Percentiles rank a stretch among this genome's conserved stretches.
Evolutionary conservation across 2,888 invertebrate species (phyloP).

Genomic region (Tyria jacobaeae): DNA sequence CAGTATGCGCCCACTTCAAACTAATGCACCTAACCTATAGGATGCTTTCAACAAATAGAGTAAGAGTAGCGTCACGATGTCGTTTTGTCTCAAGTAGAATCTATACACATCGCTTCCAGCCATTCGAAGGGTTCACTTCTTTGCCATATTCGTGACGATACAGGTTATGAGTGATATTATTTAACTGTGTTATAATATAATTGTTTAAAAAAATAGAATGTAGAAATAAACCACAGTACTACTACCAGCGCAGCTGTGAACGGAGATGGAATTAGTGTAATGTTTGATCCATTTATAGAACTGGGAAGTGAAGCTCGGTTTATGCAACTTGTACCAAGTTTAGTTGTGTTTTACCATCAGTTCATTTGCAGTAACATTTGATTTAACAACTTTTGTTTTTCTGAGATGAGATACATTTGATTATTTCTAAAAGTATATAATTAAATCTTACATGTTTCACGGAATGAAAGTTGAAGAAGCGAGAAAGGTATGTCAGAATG

Average conservation of each 20-base stretch:
- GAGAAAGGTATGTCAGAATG: too few species aligned
- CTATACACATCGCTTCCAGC: constrained; percentile 24
- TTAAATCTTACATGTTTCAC: too few species aligned
- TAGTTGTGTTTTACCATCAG: constrained; percentile 16
- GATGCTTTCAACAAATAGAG: constrained; percentile 53
- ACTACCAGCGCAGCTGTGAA: constrained; percentile 33
- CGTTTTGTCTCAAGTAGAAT: constrained; percentile 40
- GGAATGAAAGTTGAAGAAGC: too few species aligned
- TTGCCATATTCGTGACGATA: constrained; percentile 21
- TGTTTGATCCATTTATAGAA: constrained; percentile 49
- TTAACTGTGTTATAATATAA: constrained; percentile 22
- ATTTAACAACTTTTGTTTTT: not conserved
- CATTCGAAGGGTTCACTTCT: constrained; percentile 12
- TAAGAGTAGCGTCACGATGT: constrained; percentile 52
- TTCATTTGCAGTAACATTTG: constrained; percentile 10
- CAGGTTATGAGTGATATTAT: constrained; percentile 27
- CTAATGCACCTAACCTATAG: constrained; percentile 58
- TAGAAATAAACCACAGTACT: constrained; percentile 34
- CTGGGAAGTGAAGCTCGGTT: constrained; percentile 44
- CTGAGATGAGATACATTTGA: not conserved
- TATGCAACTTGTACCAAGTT: constrained; percentile 30
- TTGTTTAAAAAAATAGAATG: constrained; percentile 25
- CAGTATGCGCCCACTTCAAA: constrained; percentile 62
- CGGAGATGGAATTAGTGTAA: constrained; percentile 44
- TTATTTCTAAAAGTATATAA: too few species aligned